These are phyloP conservation scores for Cheilosia vulpina DNA, from an alignment of 2,888 invertebrate species.

Conservation along the genomic window DNA sequence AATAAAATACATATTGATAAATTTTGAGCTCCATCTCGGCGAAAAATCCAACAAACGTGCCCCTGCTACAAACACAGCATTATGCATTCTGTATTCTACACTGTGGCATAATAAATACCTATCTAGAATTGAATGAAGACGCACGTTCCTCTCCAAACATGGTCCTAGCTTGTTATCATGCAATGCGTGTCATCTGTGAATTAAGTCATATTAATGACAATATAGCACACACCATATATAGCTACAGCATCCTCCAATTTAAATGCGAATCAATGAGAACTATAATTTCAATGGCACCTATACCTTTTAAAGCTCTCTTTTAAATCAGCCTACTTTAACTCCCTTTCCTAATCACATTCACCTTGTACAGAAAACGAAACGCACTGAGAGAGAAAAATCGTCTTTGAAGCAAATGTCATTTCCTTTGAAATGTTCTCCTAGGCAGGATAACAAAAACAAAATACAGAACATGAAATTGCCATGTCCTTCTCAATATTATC, in stretches of 20 bases:
- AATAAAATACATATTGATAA: too few species aligned
- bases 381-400: neutral
- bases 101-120: constrained; percentile 27
- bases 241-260: constrained; percentile 2
- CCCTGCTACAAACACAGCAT: neutral
- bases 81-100: constrained; percentile 1
- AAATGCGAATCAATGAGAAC: constrained; percentile 3
- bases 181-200: constrained; percentile 41
- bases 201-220: constrained; percentile 35
- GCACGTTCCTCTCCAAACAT: constrained; percentile 37
- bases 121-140: constrained; percentile 29
- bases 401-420: neutral
- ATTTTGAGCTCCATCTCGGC: neutral
- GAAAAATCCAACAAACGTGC: neutral
- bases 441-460: constrained; percentile 1
- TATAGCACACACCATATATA: constrained; percentile 5
- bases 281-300: neutral
- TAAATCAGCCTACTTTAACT: constrained; percentile 7
- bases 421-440: neutral
- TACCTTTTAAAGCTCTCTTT: constrained; percentile 3
- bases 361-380: neutral
- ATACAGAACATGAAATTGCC: constrained; percentile 6
- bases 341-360: neutral
- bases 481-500: constrained; percentile 32
- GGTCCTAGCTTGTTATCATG: constrained; percentile 29